Evolutionary conservation across 2,797 vertebrate genomes (phyloP), one percentile per base, ranked within the genome.

Genomic region (Acropternis orthonyx): DNA sequence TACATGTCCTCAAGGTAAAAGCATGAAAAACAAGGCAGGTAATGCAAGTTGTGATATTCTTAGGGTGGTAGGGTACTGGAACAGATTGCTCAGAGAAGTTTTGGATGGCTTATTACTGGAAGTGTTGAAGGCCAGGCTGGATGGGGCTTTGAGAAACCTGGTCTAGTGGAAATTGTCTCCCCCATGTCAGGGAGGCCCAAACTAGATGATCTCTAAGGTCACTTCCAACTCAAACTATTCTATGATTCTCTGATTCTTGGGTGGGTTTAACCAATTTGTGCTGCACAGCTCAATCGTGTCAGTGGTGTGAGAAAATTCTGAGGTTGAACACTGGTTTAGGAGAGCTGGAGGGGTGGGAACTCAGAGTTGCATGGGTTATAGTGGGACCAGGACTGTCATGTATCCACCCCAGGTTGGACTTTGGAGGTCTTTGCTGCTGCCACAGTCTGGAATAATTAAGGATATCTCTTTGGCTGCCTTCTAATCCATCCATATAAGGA

Each of bases 201-300:
- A 39, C 8, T 14, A 71, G 18, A 2, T 32, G 21, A 23, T 46
- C 17, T 84, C 52, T 8, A 36, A 39, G 59, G 12, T 14, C 3
- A 39, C 12, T 54, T 46, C 34, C 51, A 84, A 34, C 18, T 7
- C 59, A 52, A 72, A 48, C 12, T 0, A 43, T 30, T 51, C 48
- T 30, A 17, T 51, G 48, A 51, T 55, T 67, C 36, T 28, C 1
- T 18, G 39, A 41, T 88, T 66, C 30, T 76, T 34, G 44, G 28
- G 8, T 48, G n/a, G 4, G 3, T 66, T 89, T 36, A 48, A 43
- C 13, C 28, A 5, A 58, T 75, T 66, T 58, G 32, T 3, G 4
- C 22, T 52, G 37, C 5, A 8, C 3, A 12, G 66, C 37, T 73
- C 0, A 0, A 14, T 73, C 13, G 2, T 20, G n/a, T 34, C 4